phyloP scores from a whole-genome alignment of 2,797 vertebrate genomes.

The Protosalanx chinensis region DNA sequence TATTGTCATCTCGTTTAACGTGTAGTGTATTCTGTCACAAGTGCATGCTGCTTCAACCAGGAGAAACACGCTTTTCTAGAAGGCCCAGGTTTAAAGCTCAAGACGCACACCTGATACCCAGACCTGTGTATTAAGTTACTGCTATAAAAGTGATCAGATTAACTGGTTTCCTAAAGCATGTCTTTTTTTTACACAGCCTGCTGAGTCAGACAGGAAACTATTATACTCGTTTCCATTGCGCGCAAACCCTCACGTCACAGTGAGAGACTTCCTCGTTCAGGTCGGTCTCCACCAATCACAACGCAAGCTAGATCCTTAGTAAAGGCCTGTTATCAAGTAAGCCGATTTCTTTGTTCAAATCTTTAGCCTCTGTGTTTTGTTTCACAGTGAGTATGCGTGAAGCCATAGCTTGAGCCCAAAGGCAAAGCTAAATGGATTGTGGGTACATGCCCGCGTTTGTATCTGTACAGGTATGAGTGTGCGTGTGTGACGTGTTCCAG shows the following conservation, averaged over 20 bases:
- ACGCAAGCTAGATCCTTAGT: constrained; percentile 24
- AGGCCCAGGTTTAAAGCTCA: constrained; percentile 36
- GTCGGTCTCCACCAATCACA: constrained; percentile 37
- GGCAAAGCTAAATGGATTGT: constrained; percentile 15
- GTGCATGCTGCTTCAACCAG: constrained; percentile 62
- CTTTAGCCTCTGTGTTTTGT: constrained; percentile 48
- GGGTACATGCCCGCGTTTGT: constrained; percentile 26
- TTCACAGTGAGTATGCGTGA: constrained; percentile 55
- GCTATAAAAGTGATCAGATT: constrained; percentile 43
- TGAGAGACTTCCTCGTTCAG: constrained; percentile 29
- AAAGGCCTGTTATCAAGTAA: constrained; percentile 39
- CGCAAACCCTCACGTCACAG: constrained; percentile 30
- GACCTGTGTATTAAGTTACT: constrained; percentile 40
- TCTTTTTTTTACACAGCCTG: constrained; percentile 36
- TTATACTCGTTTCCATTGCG: constrained; percentile 26
- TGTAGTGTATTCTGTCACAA: constrained; percentile 61
- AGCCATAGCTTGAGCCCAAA: constrained; percentile 43
- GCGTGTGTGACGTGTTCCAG: constrained; percentile 27
- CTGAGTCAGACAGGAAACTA: constrained; percentile 36
- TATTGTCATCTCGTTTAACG: constrained; percentile 59
- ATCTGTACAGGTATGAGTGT: constrained; percentile 45
- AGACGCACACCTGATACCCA: constrained; percentile 37
- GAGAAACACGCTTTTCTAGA: constrained; percentile 50
- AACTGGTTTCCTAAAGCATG: constrained; percentile 40
- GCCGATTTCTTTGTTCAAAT: constrained; percentile 36